These are phyloP conservation scores for Ophiodon elongatus DNA, from an alignment of 2,113 vertebrate species.

Conservation along the genomic window DNA sequence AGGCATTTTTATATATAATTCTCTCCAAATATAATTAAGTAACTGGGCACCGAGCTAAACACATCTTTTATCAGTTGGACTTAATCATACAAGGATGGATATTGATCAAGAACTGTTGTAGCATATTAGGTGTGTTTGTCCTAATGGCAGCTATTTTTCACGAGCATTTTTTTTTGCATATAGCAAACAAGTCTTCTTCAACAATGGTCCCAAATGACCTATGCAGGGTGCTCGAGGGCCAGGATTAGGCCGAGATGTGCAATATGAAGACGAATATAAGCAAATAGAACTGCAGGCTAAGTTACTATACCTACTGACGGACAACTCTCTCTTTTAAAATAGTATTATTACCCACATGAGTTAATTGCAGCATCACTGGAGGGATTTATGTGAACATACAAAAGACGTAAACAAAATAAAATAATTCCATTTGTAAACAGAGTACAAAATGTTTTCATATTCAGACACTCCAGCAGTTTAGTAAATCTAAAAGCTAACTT, in stretches of 20 bases:
- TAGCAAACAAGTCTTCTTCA: conserved; percentile 17
- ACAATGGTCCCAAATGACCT: neutral
- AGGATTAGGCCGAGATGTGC: neutral
- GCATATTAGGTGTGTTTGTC: neutral
- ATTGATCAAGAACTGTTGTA: conserved; percentile 10
- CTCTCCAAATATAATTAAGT: neutral
- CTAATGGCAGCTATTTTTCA: neutral
- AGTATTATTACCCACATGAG: neutral
- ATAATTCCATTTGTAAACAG: conserved; percentile 53
- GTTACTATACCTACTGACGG: neutral
- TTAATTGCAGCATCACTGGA: conserved; percentile 25
- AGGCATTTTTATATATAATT: conserved; percentile 12
- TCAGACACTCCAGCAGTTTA: conserved; percentile 36
- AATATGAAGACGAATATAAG: neutral
- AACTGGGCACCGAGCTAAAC: conserved; percentile 6
- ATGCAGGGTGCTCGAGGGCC: neutral
- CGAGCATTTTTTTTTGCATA: neutral
- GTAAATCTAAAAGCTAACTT: conserved; percentile 51
- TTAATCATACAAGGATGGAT: neutral
- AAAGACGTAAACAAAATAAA: conserved; percentile 47
- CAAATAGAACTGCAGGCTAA: neutral
- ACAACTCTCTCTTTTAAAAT: conserved; percentile 8
- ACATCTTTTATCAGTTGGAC: conserved; percentile 3
- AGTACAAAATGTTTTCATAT: conserved; percentile 16
- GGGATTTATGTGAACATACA: conserved; percentile 28